Evolutionary conservation across 37 sponge, comb jelly and placozoan genomes (phyloP), one percentile per base, ranked within the genome.

Genomic region (Aphrocallistes beatrix): DNA sequence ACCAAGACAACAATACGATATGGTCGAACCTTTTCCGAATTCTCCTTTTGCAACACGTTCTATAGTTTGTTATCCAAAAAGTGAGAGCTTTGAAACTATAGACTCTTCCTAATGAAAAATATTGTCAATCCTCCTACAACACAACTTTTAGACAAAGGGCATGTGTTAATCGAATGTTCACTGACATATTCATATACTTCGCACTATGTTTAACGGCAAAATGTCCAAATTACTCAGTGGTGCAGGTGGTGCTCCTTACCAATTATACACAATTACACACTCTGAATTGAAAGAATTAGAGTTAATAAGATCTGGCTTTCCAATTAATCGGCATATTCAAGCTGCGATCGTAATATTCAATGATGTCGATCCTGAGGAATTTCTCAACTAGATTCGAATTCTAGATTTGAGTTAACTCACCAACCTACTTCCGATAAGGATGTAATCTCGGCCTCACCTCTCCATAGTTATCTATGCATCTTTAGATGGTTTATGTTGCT

Each of bases 211-310:
- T 30, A 30, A 60, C n/a, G 75, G 75, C 10, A 60, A 60, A 60
- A 60, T 60, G 75, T 60, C 75, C 75, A 60, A 60, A 60, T 25
- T 60, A 60, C 75, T 60, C 17, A 60, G 75, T 13, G 75, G 75
- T 30, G 75, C 25, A 60, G 75, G 32, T 30, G 75, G 75, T 60
- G 75, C 75, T 60, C n/a, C 75, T 8, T 60, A 30, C n/a, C 75
- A 60, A 30, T 60, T 60, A 30, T 60, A 30, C n/a, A 60, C 75
- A 60, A 13, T 13, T 25, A 60, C 75, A 25, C 75, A 60, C 34
- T 13, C 13, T 47, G 17, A 47, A 47, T 21, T 47, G 17, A 13
- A 17, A 21, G 49, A 47, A 21, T 17, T 47, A 47, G 49, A 47
- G 17, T 47, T 47, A 17, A 17, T 47, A 21, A 47, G 17, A 47